Evolutionary conservation across 1,140 invertebrate genomes (phyloP), one percentile per base, ranked within the genome.

Genomic region (Nephila pilipes): DNA sequence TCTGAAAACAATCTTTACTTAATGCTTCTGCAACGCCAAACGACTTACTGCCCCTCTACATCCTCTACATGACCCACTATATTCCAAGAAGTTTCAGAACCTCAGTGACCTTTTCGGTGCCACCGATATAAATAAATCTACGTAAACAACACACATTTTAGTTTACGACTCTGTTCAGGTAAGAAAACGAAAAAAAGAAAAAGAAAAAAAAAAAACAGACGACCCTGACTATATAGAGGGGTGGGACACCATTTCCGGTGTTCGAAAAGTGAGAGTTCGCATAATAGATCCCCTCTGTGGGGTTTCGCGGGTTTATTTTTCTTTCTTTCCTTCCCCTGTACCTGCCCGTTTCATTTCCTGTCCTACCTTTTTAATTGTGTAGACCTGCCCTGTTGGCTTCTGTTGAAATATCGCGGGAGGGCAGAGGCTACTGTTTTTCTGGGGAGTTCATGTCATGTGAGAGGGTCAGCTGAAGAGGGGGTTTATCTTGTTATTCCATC

Each of bases 281-380:
- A 29, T 32, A 22, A 38, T 22, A 55, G 29, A 29, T 14, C 12
- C n/a, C 18, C 38, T 85, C 22, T 36, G 55, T 85, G 83, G 83
- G 20, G 57, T 85, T 85, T 85, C 55, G 32, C n/a, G 58, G 55
- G 29, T 2, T 25, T 20, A 55, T 3, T 57, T 16, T 29, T 85
- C 54, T n/a, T 57, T 55, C 58, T 85, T 83, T 54, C n/a, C 3
- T n/a, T 55, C 14, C 29, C 10, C 2, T n/a, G 55, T 85, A 55
- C 83, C 83, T 85, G 55, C 83, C 55, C 55, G 32, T 57, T 57
- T 58, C 57, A 60, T 57, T 85, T 85, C 83, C 83, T 85, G 83
- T 57, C 83, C 29, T 46, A 32, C 83, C 83, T 57, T 57, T 85
- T 85, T 25, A 75, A 75, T 75, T 75, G 69, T 32, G 18, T 75